Percentiles rank a stretch among this genome's conserved stretches.
phyloP scores from a whole-genome alignment of 2,797 vertebrate species.

The Carcharodon carcharias region DNA sequence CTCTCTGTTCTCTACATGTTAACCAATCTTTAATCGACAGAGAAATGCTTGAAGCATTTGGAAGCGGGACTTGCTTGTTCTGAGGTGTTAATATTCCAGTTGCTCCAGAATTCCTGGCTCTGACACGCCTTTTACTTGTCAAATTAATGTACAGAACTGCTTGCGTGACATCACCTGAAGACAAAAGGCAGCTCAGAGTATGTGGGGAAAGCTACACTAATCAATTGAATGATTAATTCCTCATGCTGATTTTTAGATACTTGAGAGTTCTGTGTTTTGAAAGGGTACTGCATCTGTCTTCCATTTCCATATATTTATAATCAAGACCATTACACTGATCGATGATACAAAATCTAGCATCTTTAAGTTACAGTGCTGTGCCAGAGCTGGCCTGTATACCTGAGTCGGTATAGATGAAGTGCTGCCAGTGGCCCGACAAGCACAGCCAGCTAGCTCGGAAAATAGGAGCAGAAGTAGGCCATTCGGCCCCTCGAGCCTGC shows the following conservation, averaged over 20 bases:
- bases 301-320: neutral
- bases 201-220: neutral
- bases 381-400: neutral
- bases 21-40: neutral
- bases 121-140: neutral
- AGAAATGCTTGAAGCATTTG: neutral
- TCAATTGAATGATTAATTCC: neutral
- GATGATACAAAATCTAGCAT: neutral
- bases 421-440: neutral
- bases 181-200: neutral
- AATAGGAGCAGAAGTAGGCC: neutral
- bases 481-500: too few species aligned
- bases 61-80: neutral
- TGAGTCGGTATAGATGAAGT: neutral
- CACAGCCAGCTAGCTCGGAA: neutral
- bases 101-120: neutral
- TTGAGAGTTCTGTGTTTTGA: neutral
- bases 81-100: neutral
- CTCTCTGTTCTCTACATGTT: too few species aligned
- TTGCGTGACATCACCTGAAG: neutral
- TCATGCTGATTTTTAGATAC: neutral
- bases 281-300: neutral
- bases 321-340: neutral
- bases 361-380: neutral
- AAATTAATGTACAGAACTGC: neutral